Conservation (phyloP, 2,888 invertebrate genomes). For the Neoascia interrupta region DNA sequence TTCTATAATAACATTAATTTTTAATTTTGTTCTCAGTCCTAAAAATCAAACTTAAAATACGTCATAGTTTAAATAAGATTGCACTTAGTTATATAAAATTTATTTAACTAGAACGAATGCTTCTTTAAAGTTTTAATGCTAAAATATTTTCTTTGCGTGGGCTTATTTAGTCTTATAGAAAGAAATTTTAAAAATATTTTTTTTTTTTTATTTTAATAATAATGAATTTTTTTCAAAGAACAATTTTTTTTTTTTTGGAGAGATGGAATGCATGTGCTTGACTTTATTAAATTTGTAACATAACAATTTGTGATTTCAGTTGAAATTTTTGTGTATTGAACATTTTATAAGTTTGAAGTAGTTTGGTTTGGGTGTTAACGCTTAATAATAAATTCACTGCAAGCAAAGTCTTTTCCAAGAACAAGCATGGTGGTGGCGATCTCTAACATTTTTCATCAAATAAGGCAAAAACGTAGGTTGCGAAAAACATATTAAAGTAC, state of each 20-base stretch:
- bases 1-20: slow-evolving; percentile 24
- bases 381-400: no score
- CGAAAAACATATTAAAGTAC: no score
- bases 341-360: no score
- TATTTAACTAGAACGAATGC: slow-evolving; percentile 57
- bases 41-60: slow-evolving; percentile 48
- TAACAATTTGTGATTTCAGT: neutral
- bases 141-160: slow-evolving; percentile 31
- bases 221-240: no score
- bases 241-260: neutral
- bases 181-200: slow-evolving; percentile 6
- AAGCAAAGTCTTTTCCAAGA: no score
- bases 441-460: no score
- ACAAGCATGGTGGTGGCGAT: no score
- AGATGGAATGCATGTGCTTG: no score
- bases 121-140: slow-evolving; percentile 1
- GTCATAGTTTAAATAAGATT: slow-evolving; percentile 64
- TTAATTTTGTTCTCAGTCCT: slow-evolving; percentile 53
- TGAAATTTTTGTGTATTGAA: neutral
- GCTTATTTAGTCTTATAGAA: slow-evolving; percentile 10
- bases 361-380: no score
- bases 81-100: slow-evolving; percentile 65
- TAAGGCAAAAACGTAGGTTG: no score
- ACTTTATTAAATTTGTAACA: neutral
- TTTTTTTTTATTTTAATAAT: neutral